Percentiles rank a stretch among this genome's conserved stretches.
Conservation (phyloP, 2,113 vertebrate genomes). For the Cairina moschata region DNA sequence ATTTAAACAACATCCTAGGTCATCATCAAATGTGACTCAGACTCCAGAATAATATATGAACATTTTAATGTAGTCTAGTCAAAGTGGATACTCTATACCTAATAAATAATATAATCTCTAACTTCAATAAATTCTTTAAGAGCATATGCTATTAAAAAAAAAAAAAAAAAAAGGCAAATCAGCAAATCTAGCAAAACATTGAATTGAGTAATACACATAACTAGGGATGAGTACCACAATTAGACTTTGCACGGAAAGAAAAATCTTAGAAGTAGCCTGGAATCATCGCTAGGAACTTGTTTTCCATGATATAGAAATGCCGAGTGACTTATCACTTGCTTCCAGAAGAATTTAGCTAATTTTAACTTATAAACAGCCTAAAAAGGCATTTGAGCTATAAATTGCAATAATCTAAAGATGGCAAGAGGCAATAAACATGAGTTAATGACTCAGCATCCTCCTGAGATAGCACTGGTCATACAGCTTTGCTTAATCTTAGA, state of each 20-base stretch:
- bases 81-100: not conserved
- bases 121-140: not conserved
- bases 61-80: not conserved
- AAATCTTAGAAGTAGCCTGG: not conserved
- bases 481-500: conserved; percentile 48
- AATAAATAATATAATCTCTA: not conserved
- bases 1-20: not conserved
- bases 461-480: conserved; percentile 61
- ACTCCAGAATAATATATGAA: not conserved
- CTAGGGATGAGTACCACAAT: not conserved
- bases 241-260: not conserved
- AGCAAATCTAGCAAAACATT: not conserved
- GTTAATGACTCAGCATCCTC: conserved; percentile 57
- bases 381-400: conserved; percentile 65
- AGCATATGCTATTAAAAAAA: not conserved
- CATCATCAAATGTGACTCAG: not conserved
- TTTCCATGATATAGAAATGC: conserved; percentile 46
- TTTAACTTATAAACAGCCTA: conserved; percentile 62
- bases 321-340: conserved; percentile 44
- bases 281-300: conserved; percentile 16
- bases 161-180: not conserved
- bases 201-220: not conserved
- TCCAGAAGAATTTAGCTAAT: conserved; percentile 63
- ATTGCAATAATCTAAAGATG: conserved; percentile 65
- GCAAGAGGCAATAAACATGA: conserved; percentile 62